Base-by-base conservation (phyloP, 1,140 invertebrate species). In the Idris sp. region DNA sequence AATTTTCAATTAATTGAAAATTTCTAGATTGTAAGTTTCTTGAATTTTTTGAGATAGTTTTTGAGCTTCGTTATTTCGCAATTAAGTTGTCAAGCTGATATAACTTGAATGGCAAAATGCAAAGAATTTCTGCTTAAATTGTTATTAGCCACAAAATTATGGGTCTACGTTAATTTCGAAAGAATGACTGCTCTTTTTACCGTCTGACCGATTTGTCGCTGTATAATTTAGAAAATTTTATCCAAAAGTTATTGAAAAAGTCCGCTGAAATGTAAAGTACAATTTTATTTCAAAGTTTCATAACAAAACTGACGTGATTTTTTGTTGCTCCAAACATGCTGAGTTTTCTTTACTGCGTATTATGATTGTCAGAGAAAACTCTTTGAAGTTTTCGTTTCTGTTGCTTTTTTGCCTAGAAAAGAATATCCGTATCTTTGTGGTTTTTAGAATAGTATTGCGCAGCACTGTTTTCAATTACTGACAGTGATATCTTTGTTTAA, bases 381-480 rank as follows among this genome's bases (percentile, higher is more conserved):
- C 59, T 62, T 62, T 62, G 59, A 62, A 62, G 59, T 62, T 51
- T 48, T 30, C 15, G 13, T 41, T 41, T 40, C 6, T 16, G 38
- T 16, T 2, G 0, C 16, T 43, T 44, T 54, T 54, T 41, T 6
- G n/a, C n/a, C n/a, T 8, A 11, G n/a, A 38, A 41, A 8, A 9
- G 36, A 16, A 54, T 41, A 54, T 18, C 33, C 35, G 49, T 30
- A 11, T 40, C 36, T 40, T 40, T 51, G 48, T 38, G n/a, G 11
- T 51, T 22, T 51, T 26, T 13, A 3, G n/a, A 11, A 35, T 49
- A 13, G 15, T 10, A 38, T 51, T 51, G 11, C 22, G 19, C 13
- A 4, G 13, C 19, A 4, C 31, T n/a, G 48, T 43, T 28, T 31
- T 33, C 40, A 44, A 58, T 58, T 58, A 58, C 26, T 26, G 38